These are phyloP conservation scores for Saccopteryx leptura DNA, from an alignment of 2,113 vertebrate genomes.

Conservation along the genomic window DNA sequence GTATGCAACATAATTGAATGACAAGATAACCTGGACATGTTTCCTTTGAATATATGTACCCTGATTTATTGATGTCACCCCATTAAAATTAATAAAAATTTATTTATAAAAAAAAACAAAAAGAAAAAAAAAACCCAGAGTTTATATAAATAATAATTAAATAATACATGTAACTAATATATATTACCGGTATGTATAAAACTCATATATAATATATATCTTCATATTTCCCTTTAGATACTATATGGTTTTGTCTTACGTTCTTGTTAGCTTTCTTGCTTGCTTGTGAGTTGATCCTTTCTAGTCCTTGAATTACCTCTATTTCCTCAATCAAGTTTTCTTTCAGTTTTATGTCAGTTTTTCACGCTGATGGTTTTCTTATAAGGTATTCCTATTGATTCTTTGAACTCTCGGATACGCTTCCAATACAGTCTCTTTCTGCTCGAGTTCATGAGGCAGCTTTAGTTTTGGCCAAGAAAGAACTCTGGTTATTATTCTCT, in stretches of 20 bases:
- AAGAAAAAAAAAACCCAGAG: neutral
- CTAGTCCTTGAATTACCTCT: neutral
- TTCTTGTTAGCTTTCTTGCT: neutral
- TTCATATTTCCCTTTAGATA: neutral
- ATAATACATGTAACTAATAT: neutral
- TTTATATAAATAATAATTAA: neutral
- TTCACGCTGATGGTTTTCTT: constrained; percentile 2
- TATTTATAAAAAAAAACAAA: neutral
- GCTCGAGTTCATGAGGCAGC: neutral
- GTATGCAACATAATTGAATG: too few species aligned
- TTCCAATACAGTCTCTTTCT: neutral
- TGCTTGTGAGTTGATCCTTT: constrained; percentile 4
- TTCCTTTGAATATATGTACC: too few species aligned
- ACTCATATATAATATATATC: neutral
- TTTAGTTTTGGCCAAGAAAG: neutral
- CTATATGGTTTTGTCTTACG: neutral
- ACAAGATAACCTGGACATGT: too few species aligned
- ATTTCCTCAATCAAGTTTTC: constrained; percentile 24
- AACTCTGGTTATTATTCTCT: neutral
- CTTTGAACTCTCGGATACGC: neutral
- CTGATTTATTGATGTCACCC: too few species aligned
- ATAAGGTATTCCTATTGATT: neutral
- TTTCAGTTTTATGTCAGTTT: constrained; percentile 28
- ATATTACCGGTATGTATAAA: neutral
- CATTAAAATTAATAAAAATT: neutral